Percentiles rank a stretch among this genome's conserved stretches.
phyloP scores from a whole-genome alignment of 2,113 vertebrate genomes.

The Ifrita kowaldi region DNA sequence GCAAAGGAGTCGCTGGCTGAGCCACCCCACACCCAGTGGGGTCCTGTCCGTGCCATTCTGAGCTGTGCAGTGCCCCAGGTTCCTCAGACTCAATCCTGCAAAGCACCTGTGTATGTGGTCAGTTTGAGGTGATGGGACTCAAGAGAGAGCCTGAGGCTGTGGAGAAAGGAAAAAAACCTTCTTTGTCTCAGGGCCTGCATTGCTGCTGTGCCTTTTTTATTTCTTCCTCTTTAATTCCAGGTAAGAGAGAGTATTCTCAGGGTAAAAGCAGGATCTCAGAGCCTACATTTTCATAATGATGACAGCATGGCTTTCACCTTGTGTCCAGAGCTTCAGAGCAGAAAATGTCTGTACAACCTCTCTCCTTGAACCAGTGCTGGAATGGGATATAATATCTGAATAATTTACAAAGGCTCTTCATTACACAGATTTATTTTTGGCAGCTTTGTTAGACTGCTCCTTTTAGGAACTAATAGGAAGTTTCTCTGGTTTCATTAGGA shows the following conservation, averaged over 20 bases:
- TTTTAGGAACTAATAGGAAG: conserved; percentile 17
- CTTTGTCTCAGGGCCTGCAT: not conserved
- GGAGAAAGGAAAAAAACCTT: not conserved
- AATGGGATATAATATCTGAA: conserved; percentile 8
- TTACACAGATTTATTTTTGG: conserved; percentile 54
- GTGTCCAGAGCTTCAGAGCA: not conserved
- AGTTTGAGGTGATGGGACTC: not conserved
- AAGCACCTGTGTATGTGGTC: not conserved
- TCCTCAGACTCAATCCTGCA: not conserved
- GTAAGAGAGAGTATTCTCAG: not conserved
- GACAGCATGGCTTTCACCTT: not conserved
- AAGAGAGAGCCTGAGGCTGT: not conserved
- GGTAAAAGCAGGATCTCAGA: not conserved
- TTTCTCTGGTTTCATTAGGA: not conserved
- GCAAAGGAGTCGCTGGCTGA: not conserved
- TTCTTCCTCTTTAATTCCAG: not conserved
- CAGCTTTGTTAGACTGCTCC: conserved; percentile 19
- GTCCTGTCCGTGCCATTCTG: not conserved
- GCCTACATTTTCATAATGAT: not conserved
- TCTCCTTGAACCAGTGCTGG: not conserved
- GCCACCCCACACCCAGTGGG: not conserved
- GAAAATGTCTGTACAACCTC: not conserved
- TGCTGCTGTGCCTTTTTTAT: not conserved
- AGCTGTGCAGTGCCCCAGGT: not conserved
- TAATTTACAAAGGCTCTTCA: conserved; percentile 55